These are phyloP conservation scores for Panulirus ornatus DNA, from an alignment of 1,140 invertebrate genomes.

Conservation along the genomic window DNA sequence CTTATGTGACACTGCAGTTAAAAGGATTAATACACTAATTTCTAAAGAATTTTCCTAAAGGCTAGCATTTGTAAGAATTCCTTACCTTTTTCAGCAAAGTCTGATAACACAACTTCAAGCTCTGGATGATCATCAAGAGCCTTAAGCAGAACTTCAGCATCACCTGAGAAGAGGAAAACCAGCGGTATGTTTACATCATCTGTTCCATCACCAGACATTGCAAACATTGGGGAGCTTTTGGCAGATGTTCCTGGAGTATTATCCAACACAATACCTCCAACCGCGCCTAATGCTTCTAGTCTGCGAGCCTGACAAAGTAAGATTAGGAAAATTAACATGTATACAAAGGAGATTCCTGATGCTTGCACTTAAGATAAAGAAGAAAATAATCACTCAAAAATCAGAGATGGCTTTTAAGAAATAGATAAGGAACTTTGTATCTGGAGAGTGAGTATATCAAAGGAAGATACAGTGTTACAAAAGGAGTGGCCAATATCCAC, in stretches of 20 bases:
- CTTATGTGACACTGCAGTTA: too few relatives aligned
- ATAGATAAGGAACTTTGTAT: too few relatives aligned
- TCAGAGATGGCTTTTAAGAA: too few relatives aligned
- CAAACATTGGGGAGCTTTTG: conserved; percentile 89
- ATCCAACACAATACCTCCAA: conserved; percentile 93
- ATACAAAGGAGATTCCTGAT: too few relatives aligned
- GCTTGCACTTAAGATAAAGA: too few relatives aligned
- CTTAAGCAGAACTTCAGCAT: conserved; percentile 84
- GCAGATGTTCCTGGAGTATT: conserved; percentile 87
- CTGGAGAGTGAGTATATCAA: too few relatives aligned
- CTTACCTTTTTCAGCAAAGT: conserved; percentile 56
- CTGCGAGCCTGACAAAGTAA: conserved; percentile 81
- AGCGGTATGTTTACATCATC: conserved; percentile 93
- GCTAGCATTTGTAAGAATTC: too few relatives aligned
- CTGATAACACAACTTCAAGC: conserved; percentile 80
- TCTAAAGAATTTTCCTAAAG: too few relatives aligned
- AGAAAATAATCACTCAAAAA: neutral
- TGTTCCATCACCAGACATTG: conserved; percentile 95
- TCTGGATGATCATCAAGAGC: conserved; percentile 80
- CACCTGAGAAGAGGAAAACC: conserved; percentile 92
- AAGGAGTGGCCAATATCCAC: too few relatives aligned
- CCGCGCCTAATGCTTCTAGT: conserved; percentile 89
- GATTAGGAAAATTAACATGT: conserved; percentile 3
- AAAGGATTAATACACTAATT: too few relatives aligned
- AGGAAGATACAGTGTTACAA: too few relatives aligned